These are phyloP conservation scores for Pseudorasbora parva DNA, from an alignment of 2,113 vertebrate genomes.

Conservation along the genomic window DNA sequence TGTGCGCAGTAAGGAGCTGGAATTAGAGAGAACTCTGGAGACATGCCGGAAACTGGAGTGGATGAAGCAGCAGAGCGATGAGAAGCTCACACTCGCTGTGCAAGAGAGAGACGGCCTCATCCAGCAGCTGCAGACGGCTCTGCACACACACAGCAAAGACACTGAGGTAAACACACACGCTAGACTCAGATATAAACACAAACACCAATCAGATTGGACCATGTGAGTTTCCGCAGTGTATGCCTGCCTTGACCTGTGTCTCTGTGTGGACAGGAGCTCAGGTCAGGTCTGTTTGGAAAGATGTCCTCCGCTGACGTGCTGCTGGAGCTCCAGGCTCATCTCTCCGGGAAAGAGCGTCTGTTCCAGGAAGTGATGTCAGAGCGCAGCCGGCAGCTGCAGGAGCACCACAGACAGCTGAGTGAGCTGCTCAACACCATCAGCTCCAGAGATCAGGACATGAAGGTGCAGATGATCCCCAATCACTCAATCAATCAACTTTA, in stretches of 20 bases:
- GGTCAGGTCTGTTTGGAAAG: conserved; percentile 73
- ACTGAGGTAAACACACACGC: conserved; percentile 76
- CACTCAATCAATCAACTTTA: too few relatives aligned
- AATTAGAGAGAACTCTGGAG: conserved; percentile 85
- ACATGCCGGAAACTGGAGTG: conserved; percentile 87
- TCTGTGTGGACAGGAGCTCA: conserved; percentile 12
- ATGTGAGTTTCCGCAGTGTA: too few relatives aligned
- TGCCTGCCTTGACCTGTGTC: too few relatives aligned
- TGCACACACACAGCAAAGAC: conserved; percentile 86
- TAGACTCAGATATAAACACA: neutral
- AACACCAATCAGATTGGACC: too few relatives aligned
- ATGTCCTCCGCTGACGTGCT: conserved; percentile 75
- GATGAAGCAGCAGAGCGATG: conserved; percentile 85
- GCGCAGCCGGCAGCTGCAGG: conserved; percentile 75
- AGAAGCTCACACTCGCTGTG: conserved; percentile 77
- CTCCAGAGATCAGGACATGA: conserved; percentile 83
- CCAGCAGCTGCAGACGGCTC: conserved; percentile 85
- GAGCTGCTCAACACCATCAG: conserved; percentile 83
- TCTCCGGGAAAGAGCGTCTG: conserved; percentile 87
- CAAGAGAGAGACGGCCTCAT: conserved; percentile 86
- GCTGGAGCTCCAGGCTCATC: conserved; percentile 84
- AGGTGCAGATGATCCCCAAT: conserved; percentile 73
- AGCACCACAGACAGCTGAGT: conserved; percentile 84
- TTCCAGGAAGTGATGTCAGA: conserved; percentile 88
- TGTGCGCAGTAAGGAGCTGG: conserved; percentile 86